Evolutionary conservation across 2,888 invertebrate genomes (phyloP).

Genomic region (Drosophila neotestacea): DNA sequence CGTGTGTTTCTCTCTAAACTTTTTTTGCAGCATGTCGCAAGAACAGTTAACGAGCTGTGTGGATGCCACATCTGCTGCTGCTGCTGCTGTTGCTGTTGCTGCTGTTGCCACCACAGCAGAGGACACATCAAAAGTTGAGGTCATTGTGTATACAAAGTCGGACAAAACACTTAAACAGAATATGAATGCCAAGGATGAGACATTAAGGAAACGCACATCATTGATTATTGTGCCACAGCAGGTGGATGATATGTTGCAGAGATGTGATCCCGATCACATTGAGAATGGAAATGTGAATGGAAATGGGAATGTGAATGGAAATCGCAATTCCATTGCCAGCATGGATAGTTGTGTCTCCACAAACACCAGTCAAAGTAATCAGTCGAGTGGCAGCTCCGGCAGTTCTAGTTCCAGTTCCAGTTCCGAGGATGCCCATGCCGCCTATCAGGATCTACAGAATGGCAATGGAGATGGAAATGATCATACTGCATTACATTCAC

Average conservation of each 20-base stretch:
- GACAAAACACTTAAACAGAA: constrained; percentile 85
- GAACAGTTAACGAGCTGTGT: constrained; percentile 49
- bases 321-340: constrained; percentile 84
- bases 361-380: constrained; percentile 76
- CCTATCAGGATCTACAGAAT: constrained; percentile 84
- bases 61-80: constrained; percentile 23
- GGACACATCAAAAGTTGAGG: constrained; percentile 81
- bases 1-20: constrained; percentile 6
- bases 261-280: constrained; percentile 6
- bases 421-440: constrained; percentile 75
- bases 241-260: constrained; percentile 46
- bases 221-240: constrained; percentile 84
- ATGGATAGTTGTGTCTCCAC: constrained; percentile 84
- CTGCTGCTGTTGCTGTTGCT: constrained; percentile 23
- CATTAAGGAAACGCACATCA: constrained; percentile 84
- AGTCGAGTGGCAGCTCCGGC: constrained; percentile 44
- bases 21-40: constrained; percentile 66
- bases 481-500: constrained; percentile 39
- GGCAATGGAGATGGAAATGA: constrained; percentile 77
- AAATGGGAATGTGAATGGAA: constrained; percentile 38
- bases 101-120: constrained; percentile 38
- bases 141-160: constrained; percentile 83
- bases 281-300: constrained; percentile 32
- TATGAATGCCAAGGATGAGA: constrained; percentile 84
- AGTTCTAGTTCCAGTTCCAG: constrained; percentile 44